Evolutionary conservation across 23 tunicate genomes (phyloP).

Genomic region (Phallusia fumigata): DNA sequence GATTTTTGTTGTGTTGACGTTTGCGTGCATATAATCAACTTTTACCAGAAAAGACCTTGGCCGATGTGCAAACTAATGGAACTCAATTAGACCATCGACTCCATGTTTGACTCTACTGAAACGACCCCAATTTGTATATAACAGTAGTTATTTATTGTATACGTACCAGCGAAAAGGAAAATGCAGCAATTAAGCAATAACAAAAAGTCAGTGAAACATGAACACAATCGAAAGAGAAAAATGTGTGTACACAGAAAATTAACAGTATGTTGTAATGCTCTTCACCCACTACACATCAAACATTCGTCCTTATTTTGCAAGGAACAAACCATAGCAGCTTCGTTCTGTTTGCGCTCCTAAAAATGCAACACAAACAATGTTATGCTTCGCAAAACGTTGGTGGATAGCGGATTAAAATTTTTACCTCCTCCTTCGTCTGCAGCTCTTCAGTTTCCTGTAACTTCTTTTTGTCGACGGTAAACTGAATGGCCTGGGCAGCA

Average conservation of each 20-base stretch:
- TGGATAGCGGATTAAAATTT: too few relatives aligned
- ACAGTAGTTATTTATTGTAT: background rate
- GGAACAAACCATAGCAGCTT: conserved; percentile 90
- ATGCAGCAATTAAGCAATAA: background rate
- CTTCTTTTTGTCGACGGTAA: conserved; percentile 96
- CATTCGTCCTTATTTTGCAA: conserved; percentile 93
- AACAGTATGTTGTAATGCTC: background rate
- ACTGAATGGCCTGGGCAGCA: conserved; percentile 97
- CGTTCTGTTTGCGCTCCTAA: conserved; percentile 45
- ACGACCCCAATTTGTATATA: too few relatives aligned
- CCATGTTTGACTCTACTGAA: too few relatives aligned
- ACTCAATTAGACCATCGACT: too few relatives aligned
- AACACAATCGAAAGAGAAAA: background rate
- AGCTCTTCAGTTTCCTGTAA: conserved; percentile 30
- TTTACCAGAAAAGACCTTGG: too few relatives aligned
- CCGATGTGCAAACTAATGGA: too few relatives aligned
- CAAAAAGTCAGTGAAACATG: background rate
- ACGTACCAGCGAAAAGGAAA: background rate
- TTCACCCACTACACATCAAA: conserved; percentile 91
- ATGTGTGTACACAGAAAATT: background rate
- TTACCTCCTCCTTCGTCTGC: background rate
- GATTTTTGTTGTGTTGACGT: too few relatives aligned
- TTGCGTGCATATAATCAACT: too few relatives aligned
- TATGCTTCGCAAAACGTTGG: too few relatives aligned
- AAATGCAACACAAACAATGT: background rate